phyloP scores from a whole-genome alignment of 2,797 vertebrate genomes.

The Hippocampus kuda region DNA sequence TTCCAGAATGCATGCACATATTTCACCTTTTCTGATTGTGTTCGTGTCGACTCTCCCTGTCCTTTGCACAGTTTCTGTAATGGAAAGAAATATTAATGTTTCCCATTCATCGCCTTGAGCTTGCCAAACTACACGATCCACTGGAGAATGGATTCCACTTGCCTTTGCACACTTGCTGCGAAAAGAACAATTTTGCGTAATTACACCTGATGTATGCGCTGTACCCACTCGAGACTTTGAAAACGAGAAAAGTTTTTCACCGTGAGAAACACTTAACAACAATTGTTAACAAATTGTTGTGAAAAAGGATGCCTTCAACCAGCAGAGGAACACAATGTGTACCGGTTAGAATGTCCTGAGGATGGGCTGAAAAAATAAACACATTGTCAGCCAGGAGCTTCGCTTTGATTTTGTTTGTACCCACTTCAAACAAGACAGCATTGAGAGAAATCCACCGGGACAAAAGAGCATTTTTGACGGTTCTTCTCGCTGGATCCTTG shows the following conservation, averaged over 20 bases:
- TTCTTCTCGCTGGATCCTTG: conserved; percentile 23
- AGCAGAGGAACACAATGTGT: neutral
- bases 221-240: neutral
- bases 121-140: neutral
- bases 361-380: conserved; percentile 15
- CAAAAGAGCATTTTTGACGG: conserved; percentile 24
- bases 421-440: conserved; percentile 32
- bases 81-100: neutral
- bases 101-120: neutral
- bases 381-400: conserved; percentile 20
- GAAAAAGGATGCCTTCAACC: neutral
- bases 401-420: conserved; percentile 33
- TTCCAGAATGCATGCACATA: neutral
- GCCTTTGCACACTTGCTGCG: neutral
- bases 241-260: neutral
- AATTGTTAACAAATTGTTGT: neutral
- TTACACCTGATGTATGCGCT: neutral
- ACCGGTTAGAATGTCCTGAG: conserved; percentile 10
- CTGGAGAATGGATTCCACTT: neutral
- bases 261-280: neutral
- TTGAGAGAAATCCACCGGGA: conserved; percentile 24
- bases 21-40: neutral
- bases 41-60: neutral
- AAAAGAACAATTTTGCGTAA: neutral
- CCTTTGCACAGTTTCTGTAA: neutral